A percentile compares a stretch with the other conserved stretches of the same genome.
These are phyloP conservation scores for Drosophila subsilvestris DNA, from an alignment of 2,888 invertebrate species.

Conservation along the genomic window DNA sequence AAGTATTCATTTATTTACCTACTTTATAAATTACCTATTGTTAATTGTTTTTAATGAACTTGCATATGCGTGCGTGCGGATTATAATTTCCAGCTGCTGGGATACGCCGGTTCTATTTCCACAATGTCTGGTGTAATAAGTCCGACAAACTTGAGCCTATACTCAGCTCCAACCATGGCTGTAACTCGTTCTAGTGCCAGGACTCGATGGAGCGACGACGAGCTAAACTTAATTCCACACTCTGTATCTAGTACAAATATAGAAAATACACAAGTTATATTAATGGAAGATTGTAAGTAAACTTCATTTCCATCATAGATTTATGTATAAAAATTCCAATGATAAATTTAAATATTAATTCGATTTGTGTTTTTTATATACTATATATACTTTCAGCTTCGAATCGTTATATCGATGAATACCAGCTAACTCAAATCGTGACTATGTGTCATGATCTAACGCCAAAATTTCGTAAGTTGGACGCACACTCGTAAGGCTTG, in stretches of 20 bases:
- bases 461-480: constrained; percentile 3
- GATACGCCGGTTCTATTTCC: constrained; percentile 93
- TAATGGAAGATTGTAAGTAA: constrained; percentile 91
- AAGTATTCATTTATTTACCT: constrained; percentile 51
- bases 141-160: constrained; percentile 93
- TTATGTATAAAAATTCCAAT: background rate
- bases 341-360: background rate
- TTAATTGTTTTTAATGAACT: background rate
- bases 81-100: constrained; percentile 90
- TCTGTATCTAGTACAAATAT: constrained; percentile 86
- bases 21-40: background rate
- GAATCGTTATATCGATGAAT: constrained; percentile 83
- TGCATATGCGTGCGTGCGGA: background rate
- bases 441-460: constrained; percentile 82
- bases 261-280: constrained; percentile 88
- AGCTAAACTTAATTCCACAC: constrained; percentile 96
- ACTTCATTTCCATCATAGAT: background rate
- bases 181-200: constrained; percentile 87
- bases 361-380: background rate
- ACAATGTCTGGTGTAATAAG: constrained; percentile 93
- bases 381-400: constrained; percentile 58
- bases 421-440: constrained; percentile 79
- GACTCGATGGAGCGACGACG: constrained; percentile 96
- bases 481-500: constrained; percentile 20
- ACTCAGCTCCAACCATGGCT: constrained; percentile 88